Conservation (phyloP, 1,140 invertebrate species). For the Lutraria rhynchaena region DNA sequence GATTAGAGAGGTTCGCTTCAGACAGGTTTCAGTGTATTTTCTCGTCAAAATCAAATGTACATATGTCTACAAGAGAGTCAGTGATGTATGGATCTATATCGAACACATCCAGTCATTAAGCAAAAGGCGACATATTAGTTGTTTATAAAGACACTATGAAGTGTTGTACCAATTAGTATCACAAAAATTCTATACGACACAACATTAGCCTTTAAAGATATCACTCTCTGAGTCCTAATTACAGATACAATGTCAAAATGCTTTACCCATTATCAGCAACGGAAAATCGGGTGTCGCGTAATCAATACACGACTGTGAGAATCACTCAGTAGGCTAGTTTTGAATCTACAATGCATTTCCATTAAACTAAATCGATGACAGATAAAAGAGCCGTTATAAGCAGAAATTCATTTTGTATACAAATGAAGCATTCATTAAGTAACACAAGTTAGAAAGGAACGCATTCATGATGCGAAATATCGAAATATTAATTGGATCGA, state of each 20-base stretch:
- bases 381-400: constrained; percentile 34
- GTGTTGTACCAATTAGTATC: neutral
- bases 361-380: constrained; percentile 38
- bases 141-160: too few species aligned
- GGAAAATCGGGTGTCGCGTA: constrained; percentile 32
- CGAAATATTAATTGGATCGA: too few species aligned
- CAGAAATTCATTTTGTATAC: constrained; percentile 13
- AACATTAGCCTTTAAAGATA: neutral
- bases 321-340: constrained; percentile 25
- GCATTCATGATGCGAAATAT: too few species aligned
- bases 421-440: constrained; percentile 8
- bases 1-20: too few species aligned
- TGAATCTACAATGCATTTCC: constrained; percentile 26
- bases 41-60: too few species aligned
- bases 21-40: too few species aligned
- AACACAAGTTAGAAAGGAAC: too few species aligned
- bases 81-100: too few species aligned
- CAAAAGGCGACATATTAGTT: too few species aligned
- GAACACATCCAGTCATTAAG: too few species aligned
- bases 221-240: neutral
- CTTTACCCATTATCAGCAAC: constrained; percentile 3
- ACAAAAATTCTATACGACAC: neutral
- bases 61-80: too few species aligned
- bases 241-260: constrained; percentile 7
- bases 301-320: constrained; percentile 36